Evolutionary conservation across 1,140 invertebrate species (phyloP).

Genomic region (Pogonognathellus flavescens): DNA sequence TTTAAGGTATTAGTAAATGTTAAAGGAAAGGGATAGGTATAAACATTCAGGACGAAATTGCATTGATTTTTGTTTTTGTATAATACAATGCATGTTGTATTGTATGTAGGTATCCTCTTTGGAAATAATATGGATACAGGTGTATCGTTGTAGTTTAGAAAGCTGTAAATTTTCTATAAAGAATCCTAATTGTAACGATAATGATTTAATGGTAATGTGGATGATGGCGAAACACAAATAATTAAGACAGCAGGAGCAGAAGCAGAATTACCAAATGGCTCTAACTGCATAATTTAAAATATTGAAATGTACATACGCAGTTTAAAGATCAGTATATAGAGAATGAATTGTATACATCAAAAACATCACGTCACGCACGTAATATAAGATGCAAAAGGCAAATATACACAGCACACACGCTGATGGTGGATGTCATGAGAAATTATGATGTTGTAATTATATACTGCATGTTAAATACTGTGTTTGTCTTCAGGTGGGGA

Average conservation of each 20-base stretch:
- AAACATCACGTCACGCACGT: not conserved
- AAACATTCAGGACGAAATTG: no score
- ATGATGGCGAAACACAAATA: slow-evolving; percentile 28
- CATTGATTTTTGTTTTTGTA: no score
- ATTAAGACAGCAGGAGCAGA: not conserved
- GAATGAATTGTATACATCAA: not conserved
- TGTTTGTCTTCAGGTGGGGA: not conserved
- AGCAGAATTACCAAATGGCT: not conserved
- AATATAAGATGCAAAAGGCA: not conserved
- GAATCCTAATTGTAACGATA: slow-evolving; percentile 46
- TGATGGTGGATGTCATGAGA: not conserved
- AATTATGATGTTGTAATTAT: not conserved
- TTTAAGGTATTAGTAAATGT: no score
- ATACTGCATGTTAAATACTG: not conserved
- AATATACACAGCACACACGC: not conserved
- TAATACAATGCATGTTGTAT: not conserved
- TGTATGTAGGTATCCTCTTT: not conserved
- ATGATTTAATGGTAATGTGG: slow-evolving; percentile 33
- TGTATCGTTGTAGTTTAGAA: slow-evolving; percentile 2
- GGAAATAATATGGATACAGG: not conserved
- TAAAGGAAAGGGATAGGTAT: no score
- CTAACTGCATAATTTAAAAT: not conserved
- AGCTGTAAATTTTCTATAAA: slow-evolving; percentile 38
- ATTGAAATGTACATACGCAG: not conserved
- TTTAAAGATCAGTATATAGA: slow-evolving; percentile 22